These are phyloP conservation scores for Aphidius ervi DNA, from an alignment of 1,140 invertebrate genomes.

Conservation along the genomic window DNA sequence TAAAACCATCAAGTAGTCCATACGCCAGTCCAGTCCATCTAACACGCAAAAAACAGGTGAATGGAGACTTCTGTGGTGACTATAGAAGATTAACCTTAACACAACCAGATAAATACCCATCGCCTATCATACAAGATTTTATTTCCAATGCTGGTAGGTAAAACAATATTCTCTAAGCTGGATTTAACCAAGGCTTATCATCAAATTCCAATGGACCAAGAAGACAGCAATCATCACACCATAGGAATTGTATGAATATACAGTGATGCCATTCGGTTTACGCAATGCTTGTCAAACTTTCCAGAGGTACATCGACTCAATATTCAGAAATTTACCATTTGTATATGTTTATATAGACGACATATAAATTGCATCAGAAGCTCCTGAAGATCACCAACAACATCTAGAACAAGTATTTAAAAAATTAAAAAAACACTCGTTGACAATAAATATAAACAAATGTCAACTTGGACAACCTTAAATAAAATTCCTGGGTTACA, in stretches of 20 bases:
- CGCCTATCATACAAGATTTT: slow-evolving; percentile 30
- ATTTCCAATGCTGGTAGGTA: slow-evolving; percentile 33
- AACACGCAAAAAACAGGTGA: slow-evolving; percentile 34
- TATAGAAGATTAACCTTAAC: slow-evolving; percentile 37
- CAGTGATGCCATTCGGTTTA: background rate
- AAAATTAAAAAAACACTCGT: background rate
- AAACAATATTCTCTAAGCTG: slow-evolving; percentile 40
- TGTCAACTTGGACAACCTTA: slow-evolving; percentile 26
- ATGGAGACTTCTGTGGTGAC: slow-evolving; percentile 5
- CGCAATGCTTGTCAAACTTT: background rate
- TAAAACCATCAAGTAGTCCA: slow-evolving; percentile 24
- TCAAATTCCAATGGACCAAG: slow-evolving; percentile 24
- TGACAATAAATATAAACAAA: slow-evolving; percentile 30
- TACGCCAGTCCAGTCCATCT: slow-evolving; percentile 39
- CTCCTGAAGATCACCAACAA: background rate
- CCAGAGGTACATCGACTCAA: background rate
- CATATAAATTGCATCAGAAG: slow-evolving; percentile 4
- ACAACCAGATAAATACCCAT: slow-evolving; percentile 35
- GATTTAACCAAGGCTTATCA: slow-evolving; percentile 35
- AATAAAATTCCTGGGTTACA: background rate
- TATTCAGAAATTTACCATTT: background rate
- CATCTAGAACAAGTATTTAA: slow-evolving; percentile 8
- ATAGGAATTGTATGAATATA: slow-evolving; percentile 32
- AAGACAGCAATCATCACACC: slow-evolving; percentile 28
- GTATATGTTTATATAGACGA: slow-evolving; percentile 12